Evolutionary conservation across 2,797 vertebrate genomes (phyloP).

Genomic region (Sebastes oblongus): DNA sequence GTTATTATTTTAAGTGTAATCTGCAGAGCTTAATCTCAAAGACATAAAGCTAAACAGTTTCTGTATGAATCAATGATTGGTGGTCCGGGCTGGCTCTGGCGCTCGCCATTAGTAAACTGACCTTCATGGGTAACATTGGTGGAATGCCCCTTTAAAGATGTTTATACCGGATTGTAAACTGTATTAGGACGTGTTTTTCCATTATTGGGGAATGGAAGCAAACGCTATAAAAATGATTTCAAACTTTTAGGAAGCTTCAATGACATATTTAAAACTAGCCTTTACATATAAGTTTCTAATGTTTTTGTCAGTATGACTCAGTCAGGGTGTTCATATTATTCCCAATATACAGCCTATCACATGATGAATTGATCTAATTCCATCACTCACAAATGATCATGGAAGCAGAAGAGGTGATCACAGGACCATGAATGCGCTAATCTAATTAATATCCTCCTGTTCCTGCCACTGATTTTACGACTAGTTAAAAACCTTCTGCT

Average conservation of each 20-base stretch:
- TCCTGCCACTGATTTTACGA: conserved; percentile 82
- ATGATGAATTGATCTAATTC: conserved; percentile 72
- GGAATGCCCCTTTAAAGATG: conserved; percentile 7
- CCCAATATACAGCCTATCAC: conserved; percentile 57
- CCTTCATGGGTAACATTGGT: not conserved
- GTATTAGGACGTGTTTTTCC: not conserved
- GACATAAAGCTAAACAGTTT: not conserved
- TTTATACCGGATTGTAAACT: not conserved
- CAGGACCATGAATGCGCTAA: conserved; percentile 81
- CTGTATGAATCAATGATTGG: no score
- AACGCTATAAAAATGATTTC: not conserved
- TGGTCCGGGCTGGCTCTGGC: not conserved
- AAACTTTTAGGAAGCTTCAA: not conserved
- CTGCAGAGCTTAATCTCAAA: no score
- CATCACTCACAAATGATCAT: conserved; percentile 73
- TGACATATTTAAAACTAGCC: not conserved
- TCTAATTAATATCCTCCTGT: conserved; percentile 83
- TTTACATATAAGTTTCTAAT: not conserved
- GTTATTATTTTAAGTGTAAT: not conserved
- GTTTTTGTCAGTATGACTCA: conserved; percentile 30
- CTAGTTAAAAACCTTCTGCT: conserved; percentile 84
- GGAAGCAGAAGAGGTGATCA: conserved; percentile 80
- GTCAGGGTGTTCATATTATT: conserved; percentile 26
- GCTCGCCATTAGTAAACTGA: not conserved
- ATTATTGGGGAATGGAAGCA: not conserved